These are phyloP conservation scores for Zoanthus solanderi DNA, from an alignment of 92 coral and sea anemone species.

Conservation along the genomic window DNA sequence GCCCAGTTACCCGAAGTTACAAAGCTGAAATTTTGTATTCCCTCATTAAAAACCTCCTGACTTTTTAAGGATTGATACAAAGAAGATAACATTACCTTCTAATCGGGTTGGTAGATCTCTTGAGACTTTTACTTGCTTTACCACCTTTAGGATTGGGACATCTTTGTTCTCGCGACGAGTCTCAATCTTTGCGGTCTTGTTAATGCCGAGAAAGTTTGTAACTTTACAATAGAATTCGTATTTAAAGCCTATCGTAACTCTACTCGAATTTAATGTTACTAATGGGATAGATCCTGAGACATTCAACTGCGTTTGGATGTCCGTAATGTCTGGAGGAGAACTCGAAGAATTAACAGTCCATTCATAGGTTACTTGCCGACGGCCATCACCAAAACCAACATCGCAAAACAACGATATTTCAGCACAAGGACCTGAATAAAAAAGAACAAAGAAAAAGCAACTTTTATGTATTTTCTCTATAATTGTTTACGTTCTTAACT, in stretches of 20 bases:
- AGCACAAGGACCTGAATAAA: slow-evolving; percentile 3
- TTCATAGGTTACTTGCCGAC: neutral
- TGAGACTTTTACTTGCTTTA: neutral
- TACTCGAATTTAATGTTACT: neutral
- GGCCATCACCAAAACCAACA: slow-evolving; percentile 10
- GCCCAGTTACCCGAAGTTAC: too few species aligned
- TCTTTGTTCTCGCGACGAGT: slow-evolving; percentile 7
- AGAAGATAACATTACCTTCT: neutral
- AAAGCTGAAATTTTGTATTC: too few species aligned
- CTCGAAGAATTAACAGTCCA: slow-evolving; percentile 3
- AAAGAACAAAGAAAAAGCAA: neutral
- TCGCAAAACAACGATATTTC: neutral
- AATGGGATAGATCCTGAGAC: neutral
- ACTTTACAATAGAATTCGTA: neutral
- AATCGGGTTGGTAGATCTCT: neutral
- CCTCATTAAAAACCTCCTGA: too few species aligned
- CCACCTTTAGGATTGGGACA: neutral
- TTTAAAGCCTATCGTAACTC: neutral
- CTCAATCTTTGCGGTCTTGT: neutral
- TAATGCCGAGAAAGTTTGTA: slow-evolving; percentile 12
- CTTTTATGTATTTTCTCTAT: neutral
- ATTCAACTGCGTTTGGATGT: neutral
- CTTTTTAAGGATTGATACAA: neutral
- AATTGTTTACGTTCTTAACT: neutral
- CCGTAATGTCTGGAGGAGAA: neutral